Evolutionary conservation across 2,113 vertebrate species (phyloP), one percentile per base, ranked within the genome.

Genomic region (Entosphenus tridentatus): DNA sequence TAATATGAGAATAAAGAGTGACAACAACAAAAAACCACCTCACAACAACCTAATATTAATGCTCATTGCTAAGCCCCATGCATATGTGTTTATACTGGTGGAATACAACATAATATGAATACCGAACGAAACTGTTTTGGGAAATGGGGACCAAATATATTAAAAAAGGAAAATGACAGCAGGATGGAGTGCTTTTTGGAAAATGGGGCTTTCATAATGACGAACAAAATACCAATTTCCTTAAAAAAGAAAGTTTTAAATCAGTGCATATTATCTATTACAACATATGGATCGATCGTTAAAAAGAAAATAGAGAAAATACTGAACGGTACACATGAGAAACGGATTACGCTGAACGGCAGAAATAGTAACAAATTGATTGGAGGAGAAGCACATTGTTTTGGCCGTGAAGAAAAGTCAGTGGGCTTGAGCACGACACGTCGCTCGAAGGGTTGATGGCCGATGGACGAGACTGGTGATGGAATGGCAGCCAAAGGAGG

Each of bases 351-450:
- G 55, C 57, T 10, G 62, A 12, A 58, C 12, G 14, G 62, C 11
- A 17, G 18, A 70, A 58, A 39, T 21, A 70, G 7, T 3, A 17
- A 9, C 11, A 57, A 57, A 9, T 16, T 10, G 3, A 55, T 54
- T 59, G 57, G 16, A 62, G 56, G 12, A 56, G 21, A 65, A 9
- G 21, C 12, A 70, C 14, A 18, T 62, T 13, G 56, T 13, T 58
- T 9, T 62, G 67, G 67, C 21, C 11, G 57, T 55, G 14, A 70
- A 39, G 12, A 18, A 56, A 56, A 18, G 11, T 11, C 17, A 2
- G 39, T 39, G 78, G 73, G 75, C 70, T 9, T 65, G 75, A 76
- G 11, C 17, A 58, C 58, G 73, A 73, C 77, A 72, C 71, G 72
- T 72, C 62, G 73, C 73, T 56, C 68, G 1, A n/a, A 74, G 58